A percentile compares a stretch with the other conserved stretches of the same genome.
Conservation (phyloP, 2,888 invertebrate species). For the Pseudoips prasinana region DNA sequence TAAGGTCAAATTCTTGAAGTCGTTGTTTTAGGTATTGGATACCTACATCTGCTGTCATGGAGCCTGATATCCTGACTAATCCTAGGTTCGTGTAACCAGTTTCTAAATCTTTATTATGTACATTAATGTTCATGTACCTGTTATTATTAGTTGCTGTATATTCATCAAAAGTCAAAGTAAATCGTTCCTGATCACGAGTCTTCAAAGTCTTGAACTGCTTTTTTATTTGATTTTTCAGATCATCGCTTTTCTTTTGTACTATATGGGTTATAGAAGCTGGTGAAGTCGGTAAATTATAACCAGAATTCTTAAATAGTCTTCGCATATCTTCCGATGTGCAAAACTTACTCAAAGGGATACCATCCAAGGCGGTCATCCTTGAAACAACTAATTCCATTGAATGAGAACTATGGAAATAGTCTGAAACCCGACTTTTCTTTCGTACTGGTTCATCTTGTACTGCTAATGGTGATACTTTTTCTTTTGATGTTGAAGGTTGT, state of each 20-base stretch:
- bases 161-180: not conserved
- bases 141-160: slow-evolving; percentile 1
- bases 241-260: slow-evolving; percentile 6
- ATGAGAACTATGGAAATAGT: not conserved
- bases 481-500: too few species aligned
- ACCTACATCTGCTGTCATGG: not conserved
- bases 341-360: slow-evolving; percentile 12
- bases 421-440: too few species aligned
- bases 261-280: slow-evolving; percentile 6
- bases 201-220: slow-evolving; percentile 5
- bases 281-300: slow-evolving; percentile 10
- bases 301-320: slow-evolving; percentile 9
- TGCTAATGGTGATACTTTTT: too few species aligned
- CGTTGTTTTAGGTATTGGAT: slow-evolving; percentile 1
- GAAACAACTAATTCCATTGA: slow-evolving; percentile 1
- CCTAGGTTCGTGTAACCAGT: too few species aligned
- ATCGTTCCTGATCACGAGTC: slow-evolving; percentile 4
- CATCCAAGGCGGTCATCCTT: slow-evolving; percentile 13
- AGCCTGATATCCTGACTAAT: not conserved
- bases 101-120: slow-evolving; percentile 1
- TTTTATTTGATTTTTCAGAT: slow-evolving; percentile 7
- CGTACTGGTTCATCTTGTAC: too few species aligned
- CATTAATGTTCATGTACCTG: slow-evolving; percentile 1
- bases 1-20: too few species aligned
- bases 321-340: slow-evolving; percentile 11